Evolutionary conservation across 1,140 invertebrate genomes (phyloP).

Genomic region (Cheumatopsyche charites): DNA sequence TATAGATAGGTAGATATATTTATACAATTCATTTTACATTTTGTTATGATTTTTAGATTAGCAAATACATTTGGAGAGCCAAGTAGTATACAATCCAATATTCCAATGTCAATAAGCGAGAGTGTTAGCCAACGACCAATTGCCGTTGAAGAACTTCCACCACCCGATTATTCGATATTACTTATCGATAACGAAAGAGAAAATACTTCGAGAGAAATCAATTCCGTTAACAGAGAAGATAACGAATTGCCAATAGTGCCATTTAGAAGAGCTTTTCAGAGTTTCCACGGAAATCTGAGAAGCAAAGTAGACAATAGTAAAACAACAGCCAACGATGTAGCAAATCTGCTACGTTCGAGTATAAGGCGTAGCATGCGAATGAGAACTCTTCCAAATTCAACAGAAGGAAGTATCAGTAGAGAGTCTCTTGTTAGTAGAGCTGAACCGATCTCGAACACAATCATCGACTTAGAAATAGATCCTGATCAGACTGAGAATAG

Average conservation of each 20-base stretch:
- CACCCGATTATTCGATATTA: slow-evolving; percentile 50
- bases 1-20: too few species aligned
- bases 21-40: too few species aligned
- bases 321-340: slow-evolving; percentile 53
- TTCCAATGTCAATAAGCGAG: slow-evolving; percentile 58
- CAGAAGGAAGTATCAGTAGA: slow-evolving; percentile 54
- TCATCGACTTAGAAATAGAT: slow-evolving; percentile 23
- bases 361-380: slow-evolving; percentile 56
- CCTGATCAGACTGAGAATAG: slow-evolving; percentile 28
- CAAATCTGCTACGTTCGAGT: slow-evolving; percentile 56
- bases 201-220: slow-evolving; percentile 48
- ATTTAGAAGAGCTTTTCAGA: slow-evolving; percentile 36
- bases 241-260: slow-evolving; percentile 25
- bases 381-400: slow-evolving; percentile 55
- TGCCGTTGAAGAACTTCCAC: slow-evolving; percentile 46
- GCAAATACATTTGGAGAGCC: slow-evolving; percentile 50
- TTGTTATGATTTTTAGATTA: slow-evolving; percentile 56
- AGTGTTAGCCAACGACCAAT: slow-evolving; percentile 51
- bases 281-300: slow-evolving; percentile 37
- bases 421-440: slow-evolving; percentile 55
- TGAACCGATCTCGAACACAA: slow-evolving; percentile 56
- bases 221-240: slow-evolving; percentile 34
- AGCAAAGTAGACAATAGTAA: slow-evolving; percentile 18
- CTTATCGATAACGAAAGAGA: slow-evolving; percentile 37
- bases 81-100: slow-evolving; percentile 51